These are phyloP conservation scores for Abrostola tripartita DNA, from an alignment of 2,888 invertebrate species.

Conservation along the genomic window DNA sequence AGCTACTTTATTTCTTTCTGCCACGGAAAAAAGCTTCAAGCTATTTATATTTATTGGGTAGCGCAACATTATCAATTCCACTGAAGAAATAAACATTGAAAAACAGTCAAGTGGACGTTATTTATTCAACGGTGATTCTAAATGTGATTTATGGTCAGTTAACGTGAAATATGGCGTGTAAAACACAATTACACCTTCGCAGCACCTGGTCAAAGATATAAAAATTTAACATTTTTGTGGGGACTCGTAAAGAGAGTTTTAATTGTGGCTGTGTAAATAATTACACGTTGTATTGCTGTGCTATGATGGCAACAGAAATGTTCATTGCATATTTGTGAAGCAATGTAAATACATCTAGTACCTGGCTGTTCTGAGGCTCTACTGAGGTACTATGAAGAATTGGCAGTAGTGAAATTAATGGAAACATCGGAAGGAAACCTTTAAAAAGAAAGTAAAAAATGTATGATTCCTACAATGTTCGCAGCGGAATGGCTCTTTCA, in stretches of 20 bases:
- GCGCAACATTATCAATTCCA: slow-evolving; percentile 32
- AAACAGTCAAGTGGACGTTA: slow-evolving; percentile 39
- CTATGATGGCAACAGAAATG: background rate
- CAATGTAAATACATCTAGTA: no score
- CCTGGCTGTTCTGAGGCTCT: no score
- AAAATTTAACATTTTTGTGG: slow-evolving; percentile 26
- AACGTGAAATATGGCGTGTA: slow-evolving; percentile 39
- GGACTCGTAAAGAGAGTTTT: slow-evolving; percentile 19
- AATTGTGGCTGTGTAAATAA: slow-evolving; percentile 35
- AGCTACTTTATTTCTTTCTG: no score
- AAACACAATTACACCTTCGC: slow-evolving; percentile 54
- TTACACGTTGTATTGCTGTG: background rate
- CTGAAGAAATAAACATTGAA: slow-evolving; percentile 38
- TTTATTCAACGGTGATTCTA: slow-evolving; percentile 56
- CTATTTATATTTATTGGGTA: slow-evolving; percentile 35
- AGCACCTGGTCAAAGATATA: slow-evolving; percentile 56
- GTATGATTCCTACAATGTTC: no score
- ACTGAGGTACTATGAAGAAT: no score
- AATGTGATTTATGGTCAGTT: slow-evolving; percentile 60
- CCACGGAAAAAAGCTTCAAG: background rate
- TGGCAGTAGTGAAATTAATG: no score
- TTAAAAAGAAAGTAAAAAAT: no score
- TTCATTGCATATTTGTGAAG: no score
- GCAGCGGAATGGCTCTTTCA: no score
- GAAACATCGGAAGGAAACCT: no score